Conservation (phyloP, 2,888 invertebrate genomes). For the Chirona hameri region DNA sequence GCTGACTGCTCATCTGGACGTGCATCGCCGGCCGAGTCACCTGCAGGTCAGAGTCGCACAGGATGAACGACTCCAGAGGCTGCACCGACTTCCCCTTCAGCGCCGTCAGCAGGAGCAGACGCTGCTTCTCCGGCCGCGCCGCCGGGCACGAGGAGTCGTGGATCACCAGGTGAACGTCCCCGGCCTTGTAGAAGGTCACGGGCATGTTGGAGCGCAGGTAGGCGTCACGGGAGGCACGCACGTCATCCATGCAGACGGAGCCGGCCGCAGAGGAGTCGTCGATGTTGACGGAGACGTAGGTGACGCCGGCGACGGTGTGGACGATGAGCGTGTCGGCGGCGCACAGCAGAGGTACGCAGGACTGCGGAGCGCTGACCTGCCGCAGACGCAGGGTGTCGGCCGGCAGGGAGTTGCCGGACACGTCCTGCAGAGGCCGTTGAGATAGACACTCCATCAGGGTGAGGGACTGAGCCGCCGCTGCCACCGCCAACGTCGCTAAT, state of each 20-base stretch:
- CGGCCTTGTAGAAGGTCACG: conserved; percentile 24
- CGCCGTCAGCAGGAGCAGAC: not conserved
- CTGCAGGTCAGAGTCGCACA: conserved; percentile 14
- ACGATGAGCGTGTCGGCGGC: not conserved
- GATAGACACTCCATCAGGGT: not conserved
- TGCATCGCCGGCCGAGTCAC: conserved; percentile 6
- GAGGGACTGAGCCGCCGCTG: not conserved
- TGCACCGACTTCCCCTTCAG: not conserved
- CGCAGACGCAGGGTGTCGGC: not conserved
- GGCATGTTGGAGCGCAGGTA: conserved; percentile 24
- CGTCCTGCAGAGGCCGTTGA: not conserved
- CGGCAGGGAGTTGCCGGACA: not conserved
- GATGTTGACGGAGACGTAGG: conserved; percentile 23
- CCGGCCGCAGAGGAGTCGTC: not conserved
- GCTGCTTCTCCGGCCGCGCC: conserved; percentile 3
- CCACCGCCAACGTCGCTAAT: too few relatives aligned
- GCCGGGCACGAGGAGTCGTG: not conserved
- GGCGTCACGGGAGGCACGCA: not conserved
- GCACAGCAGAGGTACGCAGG: not conserved
- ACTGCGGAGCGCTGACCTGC: conserved; percentile 23
- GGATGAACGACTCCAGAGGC: conserved; percentile 27
- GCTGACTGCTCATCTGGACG: not conserved
- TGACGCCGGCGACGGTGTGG: too few relatives aligned
- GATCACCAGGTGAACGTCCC: conserved; percentile 25
- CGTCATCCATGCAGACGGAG: not conserved